Evolutionary conservation across 2,888 invertebrate genomes (phyloP).

Genomic region (Nezara viridula): DNA sequence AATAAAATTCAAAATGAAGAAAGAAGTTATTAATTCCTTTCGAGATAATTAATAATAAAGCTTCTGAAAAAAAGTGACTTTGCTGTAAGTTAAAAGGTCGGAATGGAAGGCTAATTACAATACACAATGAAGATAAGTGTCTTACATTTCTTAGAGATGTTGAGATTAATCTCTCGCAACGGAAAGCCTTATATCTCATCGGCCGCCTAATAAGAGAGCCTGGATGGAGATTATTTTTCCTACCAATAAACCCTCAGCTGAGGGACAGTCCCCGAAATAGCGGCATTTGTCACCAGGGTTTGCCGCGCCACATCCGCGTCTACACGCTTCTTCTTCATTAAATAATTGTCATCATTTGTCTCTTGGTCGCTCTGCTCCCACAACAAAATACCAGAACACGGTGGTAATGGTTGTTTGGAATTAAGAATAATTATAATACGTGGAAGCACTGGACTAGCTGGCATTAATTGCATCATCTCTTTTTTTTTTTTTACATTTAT

Average conservation of each 20-base stretch:
- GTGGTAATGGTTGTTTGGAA: neutral
- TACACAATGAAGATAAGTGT: neutral
- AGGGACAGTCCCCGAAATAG: neutral
- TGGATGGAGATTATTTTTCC: neutral
- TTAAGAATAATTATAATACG: neutral
- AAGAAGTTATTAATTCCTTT: neutral
- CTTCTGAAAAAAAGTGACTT: neutral
- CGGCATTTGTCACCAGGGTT: neutral
- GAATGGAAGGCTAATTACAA: conserved; percentile 11
- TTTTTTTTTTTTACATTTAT: no score
- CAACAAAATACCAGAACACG: neutral
- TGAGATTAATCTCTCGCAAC: neutral
- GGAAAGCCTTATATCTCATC: neutral
- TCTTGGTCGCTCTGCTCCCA: neutral
- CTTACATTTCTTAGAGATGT: conserved; percentile 11
- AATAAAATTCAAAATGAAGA: neutral
- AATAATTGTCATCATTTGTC: conserved; percentile 5
- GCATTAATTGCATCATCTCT: no score
- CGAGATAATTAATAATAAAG: neutral
- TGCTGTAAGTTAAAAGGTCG: neutral
- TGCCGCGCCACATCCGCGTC: neutral
- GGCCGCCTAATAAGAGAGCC: neutral
- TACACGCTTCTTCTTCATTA: conserved; percentile 18
- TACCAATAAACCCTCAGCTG: neutral
- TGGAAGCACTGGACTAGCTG: no score